A percentile compares a stretch with the other conserved stretches of the same genome.
phyloP scores from a whole-genome alignment of 2,797 vertebrate species.

The Lithobates pipiens region DNA sequence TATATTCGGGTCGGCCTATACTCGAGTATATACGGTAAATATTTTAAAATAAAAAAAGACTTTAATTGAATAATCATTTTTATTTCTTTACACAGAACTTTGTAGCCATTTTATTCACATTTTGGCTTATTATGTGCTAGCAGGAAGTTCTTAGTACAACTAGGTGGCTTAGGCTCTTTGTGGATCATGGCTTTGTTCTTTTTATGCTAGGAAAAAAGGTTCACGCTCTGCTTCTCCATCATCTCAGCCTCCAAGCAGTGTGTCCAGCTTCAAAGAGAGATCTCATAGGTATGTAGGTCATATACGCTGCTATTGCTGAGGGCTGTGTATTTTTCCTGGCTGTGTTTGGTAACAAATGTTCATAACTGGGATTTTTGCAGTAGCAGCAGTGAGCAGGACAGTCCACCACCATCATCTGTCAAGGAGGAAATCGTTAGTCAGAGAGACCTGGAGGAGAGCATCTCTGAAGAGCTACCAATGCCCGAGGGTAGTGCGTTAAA shows the following conservation, averaged over 20 bases:
- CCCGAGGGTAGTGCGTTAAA: conserved; percentile 73
- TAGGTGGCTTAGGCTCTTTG: neutral
- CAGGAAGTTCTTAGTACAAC: neutral
- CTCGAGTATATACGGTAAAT: too few species aligned
- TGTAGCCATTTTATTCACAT: neutral
- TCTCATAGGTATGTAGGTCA: conserved; percentile 32
- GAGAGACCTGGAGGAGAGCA: conserved; percentile 67
- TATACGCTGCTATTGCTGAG: neutral
- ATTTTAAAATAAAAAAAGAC: too few species aligned
- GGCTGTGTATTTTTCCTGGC: neutral
- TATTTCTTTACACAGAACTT: too few species aligned
- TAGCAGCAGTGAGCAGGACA: conserved; percentile 80
- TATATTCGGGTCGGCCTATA: too few species aligned
- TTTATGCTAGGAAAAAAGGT: conserved; percentile 33
- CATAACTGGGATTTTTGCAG: conserved; percentile 63
- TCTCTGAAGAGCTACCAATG: conserved; percentile 84
- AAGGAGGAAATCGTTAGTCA: conserved; percentile 62
- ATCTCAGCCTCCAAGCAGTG: conserved; percentile 39
- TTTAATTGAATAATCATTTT: too few species aligned
- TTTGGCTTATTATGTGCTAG: too few species aligned
- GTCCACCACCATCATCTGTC: conserved; percentile 74
- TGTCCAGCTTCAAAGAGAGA: conserved; percentile 41
- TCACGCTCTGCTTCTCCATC: conserved; percentile 33
- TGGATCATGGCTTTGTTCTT: neutral
- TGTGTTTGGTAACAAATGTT: neutral